Evolutionary conservation across 2,888 invertebrate species (phyloP).

Genomic region (Timema cristinae): DNA sequence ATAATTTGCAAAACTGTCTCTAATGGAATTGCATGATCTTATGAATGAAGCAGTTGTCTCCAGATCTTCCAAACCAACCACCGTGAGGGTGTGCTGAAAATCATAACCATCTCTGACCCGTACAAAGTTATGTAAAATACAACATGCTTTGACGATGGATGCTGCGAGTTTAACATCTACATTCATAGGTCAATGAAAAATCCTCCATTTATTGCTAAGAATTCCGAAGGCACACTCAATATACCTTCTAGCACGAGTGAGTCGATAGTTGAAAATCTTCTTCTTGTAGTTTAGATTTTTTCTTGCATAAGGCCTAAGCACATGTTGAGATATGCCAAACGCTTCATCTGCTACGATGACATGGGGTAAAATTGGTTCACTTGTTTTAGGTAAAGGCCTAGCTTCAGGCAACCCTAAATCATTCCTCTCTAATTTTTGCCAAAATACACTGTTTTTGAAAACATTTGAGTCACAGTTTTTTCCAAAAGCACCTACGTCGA

Average conservation of each 20-base stretch:
- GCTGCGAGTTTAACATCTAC: background rate
- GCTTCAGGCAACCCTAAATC: background rate
- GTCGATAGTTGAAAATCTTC: background rate
- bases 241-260: background rate
- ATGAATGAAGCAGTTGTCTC: no score
- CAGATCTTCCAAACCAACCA: no score
- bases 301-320: constrained; percentile 8
- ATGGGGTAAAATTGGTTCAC: background rate
- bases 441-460: constrained; percentile 7
- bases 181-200: constrained; percentile 12
- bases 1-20: constrained; percentile 16
- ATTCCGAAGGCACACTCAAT: constrained; percentile 15
- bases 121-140: constrained; percentile 15
- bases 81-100: background rate
- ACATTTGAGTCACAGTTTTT: background rate
- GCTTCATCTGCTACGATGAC: constrained; percentile 5
- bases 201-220: constrained; percentile 10
- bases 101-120: constrained; percentile 7
- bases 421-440: background rate
- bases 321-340: background rate
- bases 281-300: constrained; percentile 2
- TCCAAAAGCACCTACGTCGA: constrained; percentile 1
- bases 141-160: constrained; percentile 13
- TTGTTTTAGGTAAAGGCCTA: background rate
- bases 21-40: background rate